phyloP scores from a whole-genome alignment of 2,113 vertebrate species.

The Melanerpes aurifrons region DNA sequence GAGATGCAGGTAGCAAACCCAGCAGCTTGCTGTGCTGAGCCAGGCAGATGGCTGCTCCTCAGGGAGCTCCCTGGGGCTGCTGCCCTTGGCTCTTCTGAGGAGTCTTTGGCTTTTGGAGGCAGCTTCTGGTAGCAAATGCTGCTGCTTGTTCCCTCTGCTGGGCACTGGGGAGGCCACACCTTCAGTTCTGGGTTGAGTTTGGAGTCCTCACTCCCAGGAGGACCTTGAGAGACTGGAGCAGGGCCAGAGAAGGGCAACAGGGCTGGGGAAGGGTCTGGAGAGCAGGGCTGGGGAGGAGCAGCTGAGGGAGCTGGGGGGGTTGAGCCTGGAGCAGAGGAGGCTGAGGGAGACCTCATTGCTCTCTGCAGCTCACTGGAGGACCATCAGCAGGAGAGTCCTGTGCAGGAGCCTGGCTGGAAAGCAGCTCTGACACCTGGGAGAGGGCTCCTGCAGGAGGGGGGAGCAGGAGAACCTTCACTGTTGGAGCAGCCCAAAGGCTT shows the following conservation, averaged over 20 bases:
- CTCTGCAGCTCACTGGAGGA: not conserved
- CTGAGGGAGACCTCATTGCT: no score
- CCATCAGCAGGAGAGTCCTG: not conserved
- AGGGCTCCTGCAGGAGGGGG: accelerated
- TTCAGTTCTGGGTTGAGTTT: no score
- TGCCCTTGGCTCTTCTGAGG: not conserved
- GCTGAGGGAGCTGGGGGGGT: no score
- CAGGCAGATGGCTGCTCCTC: not conserved
- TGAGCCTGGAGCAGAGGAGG: no score
- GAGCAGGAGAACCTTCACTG: not conserved
- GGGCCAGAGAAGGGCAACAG: no score
- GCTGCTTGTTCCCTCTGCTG: no score
- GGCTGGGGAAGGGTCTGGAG: no score
- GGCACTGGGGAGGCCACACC: no score
- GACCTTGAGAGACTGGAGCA: no score
- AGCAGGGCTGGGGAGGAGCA: no score
- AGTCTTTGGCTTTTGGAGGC: not conserved
- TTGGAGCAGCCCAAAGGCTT: not conserved
- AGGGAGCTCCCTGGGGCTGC: not conserved
- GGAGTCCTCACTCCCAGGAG: no score
- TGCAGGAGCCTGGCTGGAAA: not conserved
- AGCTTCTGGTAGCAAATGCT: not conserved
- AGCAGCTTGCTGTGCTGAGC: not conserved
- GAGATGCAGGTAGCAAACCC: not conserved
- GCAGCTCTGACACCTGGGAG: not conserved